These are phyloP conservation scores for Sylvilagus bachmani DNA, from an alignment of 2,113 vertebrate genomes.

Conservation along the genomic window DNA sequence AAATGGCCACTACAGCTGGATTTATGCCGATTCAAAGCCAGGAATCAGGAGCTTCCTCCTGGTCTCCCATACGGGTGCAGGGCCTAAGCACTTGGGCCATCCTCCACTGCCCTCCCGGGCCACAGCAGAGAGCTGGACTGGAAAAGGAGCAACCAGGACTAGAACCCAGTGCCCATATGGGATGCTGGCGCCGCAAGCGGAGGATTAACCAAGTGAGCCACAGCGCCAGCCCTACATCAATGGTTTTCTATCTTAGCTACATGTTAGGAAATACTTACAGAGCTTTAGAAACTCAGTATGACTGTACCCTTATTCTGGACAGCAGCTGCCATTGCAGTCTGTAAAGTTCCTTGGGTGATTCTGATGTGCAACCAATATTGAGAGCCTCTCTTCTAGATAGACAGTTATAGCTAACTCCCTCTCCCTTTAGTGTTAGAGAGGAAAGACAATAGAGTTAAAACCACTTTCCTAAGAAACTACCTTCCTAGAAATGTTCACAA, in stretches of 20 bases:
- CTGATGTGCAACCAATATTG: not conserved
- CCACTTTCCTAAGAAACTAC: not conserved
- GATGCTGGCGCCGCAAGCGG: too few species aligned
- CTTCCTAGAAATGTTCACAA: not conserved
- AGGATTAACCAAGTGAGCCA: too few species aligned
- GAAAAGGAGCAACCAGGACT: too few species aligned
- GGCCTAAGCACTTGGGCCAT: too few species aligned
- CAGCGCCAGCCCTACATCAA: not conserved
- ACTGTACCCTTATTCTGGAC: not conserved
- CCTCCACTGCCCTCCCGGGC: too few species aligned
- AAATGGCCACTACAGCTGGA: too few species aligned
- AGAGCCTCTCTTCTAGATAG: not conserved
- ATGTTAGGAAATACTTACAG: not conserved
- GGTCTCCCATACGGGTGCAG: too few species aligned
- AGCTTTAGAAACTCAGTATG: not conserved
- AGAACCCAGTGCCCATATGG: too few species aligned
- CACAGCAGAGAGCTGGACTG: too few species aligned
- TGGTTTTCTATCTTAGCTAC: not conserved
- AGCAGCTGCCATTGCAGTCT: not conserved
- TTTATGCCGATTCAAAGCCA: too few species aligned
- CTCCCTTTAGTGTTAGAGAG: not conserved
- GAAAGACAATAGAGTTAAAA: not conserved
- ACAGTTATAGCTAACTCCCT: not conserved
- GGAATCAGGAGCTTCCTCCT: too few species aligned
- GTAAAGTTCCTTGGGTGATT: not conserved